Percentiles rank a stretch among this genome's conserved stretches.
Conservation (phyloP, 2,888 invertebrate genomes). For the Ceramica pisi region DNA sequence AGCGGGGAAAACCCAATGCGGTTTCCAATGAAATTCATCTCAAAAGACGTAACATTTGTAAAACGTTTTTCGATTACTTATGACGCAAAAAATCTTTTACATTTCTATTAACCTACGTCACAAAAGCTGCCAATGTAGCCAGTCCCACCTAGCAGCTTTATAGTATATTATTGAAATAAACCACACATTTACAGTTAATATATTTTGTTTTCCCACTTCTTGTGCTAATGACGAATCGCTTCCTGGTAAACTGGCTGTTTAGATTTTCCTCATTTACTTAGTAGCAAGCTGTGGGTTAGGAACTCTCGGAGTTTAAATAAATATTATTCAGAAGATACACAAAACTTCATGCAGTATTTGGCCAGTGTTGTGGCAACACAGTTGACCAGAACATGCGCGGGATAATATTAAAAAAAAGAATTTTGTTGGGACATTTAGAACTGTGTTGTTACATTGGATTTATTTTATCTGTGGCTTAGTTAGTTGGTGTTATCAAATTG, state of each 20-base stretch:
- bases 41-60: background rate
- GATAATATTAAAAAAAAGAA: background rate
- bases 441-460: conserved; percentile 1
- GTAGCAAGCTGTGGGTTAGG: background rate
- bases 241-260: conserved; percentile 50
- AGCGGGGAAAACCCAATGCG: background rate
- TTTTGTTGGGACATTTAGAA: background rate
- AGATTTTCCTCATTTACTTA: conserved; percentile 58
- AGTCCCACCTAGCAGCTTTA: background rate
- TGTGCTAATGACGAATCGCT: conserved; percentile 43
- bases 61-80: background rate
- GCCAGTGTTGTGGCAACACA: conserved; percentile 23
- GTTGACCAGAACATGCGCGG: background rate
- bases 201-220: conserved; percentile 29
- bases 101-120: background rate
- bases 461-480: conserved; percentile 23
- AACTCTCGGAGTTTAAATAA: conserved; percentile 21
- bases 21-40: conserved; percentile 5
- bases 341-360: conserved; percentile 12
- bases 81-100: conserved; percentile 10
- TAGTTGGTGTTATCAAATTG: conserved; percentile 9
- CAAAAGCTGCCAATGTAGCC: background rate
- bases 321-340: conserved; percentile 19
- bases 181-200: conserved; percentile 16
- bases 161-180: conserved; percentile 19